A percentile compares a stretch with the other conserved stretches of the same genome.
Conservation (phyloP, 2,113 vertebrate species). For the Paratilapia polleni region DNA sequence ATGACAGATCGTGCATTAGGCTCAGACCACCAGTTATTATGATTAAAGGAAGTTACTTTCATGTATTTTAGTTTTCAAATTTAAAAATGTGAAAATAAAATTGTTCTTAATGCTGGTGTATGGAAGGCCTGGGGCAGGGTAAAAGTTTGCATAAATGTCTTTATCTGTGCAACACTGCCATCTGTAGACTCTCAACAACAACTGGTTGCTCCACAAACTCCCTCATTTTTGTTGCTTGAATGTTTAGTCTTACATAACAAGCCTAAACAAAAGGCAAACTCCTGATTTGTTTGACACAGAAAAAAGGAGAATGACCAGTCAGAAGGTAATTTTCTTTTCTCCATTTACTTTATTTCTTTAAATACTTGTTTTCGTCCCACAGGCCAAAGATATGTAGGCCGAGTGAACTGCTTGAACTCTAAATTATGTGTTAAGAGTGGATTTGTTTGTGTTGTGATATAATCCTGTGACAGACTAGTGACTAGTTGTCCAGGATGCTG, state of each 20-base stretch:
- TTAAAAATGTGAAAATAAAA: background rate
- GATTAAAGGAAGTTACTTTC: fast-evolving
- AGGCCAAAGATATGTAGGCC: constrained; percentile 14
- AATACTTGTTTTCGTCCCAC: constrained; percentile 52
- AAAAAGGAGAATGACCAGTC: constrained; percentile 31
- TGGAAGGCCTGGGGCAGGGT: background rate
- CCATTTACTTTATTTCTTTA: constrained; percentile 55
- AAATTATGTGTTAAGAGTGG: constrained; percentile 33
- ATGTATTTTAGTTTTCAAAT: background rate
- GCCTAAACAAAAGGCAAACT: constrained; percentile 49
- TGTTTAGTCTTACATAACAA: constrained; percentile 38
- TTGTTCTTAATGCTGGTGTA: background rate
- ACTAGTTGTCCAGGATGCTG: background rate
- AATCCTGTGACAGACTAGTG: constrained; percentile 8
- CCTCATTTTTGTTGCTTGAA: background rate
- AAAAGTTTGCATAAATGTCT: background rate
- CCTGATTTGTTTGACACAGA: constrained; percentile 52
- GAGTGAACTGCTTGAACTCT: constrained; percentile 43
- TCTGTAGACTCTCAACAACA: constrained; percentile 42
- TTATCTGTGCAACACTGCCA: constrained; percentile 64
- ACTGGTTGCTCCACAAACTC: constrained; percentile 1
- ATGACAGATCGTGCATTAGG: background rate
- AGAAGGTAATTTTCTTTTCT: constrained; percentile 54
- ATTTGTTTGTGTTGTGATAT: constrained; percentile 34
- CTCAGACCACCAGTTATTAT: background rate